Conservation (phyloP, 2,113 vertebrate species). For the Oncorhynchus keta region DNA sequence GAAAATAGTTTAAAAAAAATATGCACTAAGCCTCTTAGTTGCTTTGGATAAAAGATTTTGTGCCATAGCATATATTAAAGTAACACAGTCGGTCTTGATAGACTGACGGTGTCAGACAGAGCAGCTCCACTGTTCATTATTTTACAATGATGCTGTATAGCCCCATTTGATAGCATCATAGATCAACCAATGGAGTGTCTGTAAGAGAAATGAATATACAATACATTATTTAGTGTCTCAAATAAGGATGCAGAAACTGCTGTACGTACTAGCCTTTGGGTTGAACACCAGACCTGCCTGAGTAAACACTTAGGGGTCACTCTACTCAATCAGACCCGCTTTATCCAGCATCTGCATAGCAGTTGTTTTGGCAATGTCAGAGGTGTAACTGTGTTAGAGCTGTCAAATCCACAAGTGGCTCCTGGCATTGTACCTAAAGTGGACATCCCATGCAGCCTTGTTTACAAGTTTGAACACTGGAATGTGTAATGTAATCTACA, state of each 20-base stretch:
- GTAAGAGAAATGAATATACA: conserved; percentile 11
- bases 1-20: too few relatives aligned
- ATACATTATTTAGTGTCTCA: conserved; percentile 5
- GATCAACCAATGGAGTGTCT: neutral
- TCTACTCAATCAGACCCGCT: neutral
- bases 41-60: too few relatives aligned
- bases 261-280: neutral
- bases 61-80: conserved; percentile 31
- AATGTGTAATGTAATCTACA: too few relatives aligned
- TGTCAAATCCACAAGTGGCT: too few relatives aligned
- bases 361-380: too few relatives aligned
- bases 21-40: too few relatives aligned
- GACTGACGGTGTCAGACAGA: neutral
- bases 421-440: too few relatives aligned
- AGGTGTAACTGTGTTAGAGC: too few relatives aligned
- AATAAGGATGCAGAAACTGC: conserved; percentile 4
- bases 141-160: too few relatives aligned
- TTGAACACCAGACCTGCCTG: neutral
- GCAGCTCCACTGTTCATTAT: conserved; percentile 14
- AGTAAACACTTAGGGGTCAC: neutral
- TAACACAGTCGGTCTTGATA: conserved; percentile 18
- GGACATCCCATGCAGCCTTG: too few relatives aligned
- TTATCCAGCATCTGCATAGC: too few relatives aligned
- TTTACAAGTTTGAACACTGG: too few relatives aligned
- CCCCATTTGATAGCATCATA: neutral